Conservation (phyloP, 30 jellyfish, hydroid and myxozoan genomes). For the Rhopilema esculentum region DNA sequence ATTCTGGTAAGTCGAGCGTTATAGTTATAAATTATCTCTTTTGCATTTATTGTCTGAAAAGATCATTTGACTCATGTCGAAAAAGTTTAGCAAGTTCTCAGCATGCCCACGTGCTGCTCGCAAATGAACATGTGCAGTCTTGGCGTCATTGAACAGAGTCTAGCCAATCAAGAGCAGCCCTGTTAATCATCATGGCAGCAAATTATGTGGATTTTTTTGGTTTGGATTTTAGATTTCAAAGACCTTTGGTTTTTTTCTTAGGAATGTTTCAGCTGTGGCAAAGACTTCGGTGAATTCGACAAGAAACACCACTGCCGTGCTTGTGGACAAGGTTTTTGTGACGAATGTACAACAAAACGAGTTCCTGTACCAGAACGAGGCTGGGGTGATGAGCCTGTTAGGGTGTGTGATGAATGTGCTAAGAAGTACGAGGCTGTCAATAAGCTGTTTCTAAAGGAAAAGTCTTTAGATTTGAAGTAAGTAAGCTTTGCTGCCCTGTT, state of each 20-base stretch:
- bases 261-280: slow-evolving; percentile 92
- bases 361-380: slow-evolving; percentile 96
- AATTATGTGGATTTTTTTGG: too few species aligned
- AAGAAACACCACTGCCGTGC: slow-evolving; percentile 98
- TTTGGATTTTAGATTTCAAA: neutral
- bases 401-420: slow-evolving; percentile 91
- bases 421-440: slow-evolving; percentile 43
- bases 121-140: too few species aligned
- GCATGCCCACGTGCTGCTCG: too few species aligned
- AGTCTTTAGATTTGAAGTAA: slow-evolving; percentile 47
- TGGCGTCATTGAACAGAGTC: too few species aligned
- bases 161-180: too few species aligned
- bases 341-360: slow-evolving; percentile 88
- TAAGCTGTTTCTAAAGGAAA: slow-evolving; percentile 8
- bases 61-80: neutral
- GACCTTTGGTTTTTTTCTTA: neutral
- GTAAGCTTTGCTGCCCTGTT: neutral
- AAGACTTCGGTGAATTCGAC: slow-evolving; percentile 90
- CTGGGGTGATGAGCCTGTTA: slow-evolving; percentile 98
- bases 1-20: slow-evolving; percentile 82
- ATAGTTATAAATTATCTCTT: neutral
- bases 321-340: slow-evolving; percentile 97
- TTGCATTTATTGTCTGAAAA: neutral
- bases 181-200: too few species aligned
- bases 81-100: too few species aligned